phyloP scores from a whole-genome alignment of 2,113 vertebrate genomes.

The Brachypteracias leptosomus region DNA sequence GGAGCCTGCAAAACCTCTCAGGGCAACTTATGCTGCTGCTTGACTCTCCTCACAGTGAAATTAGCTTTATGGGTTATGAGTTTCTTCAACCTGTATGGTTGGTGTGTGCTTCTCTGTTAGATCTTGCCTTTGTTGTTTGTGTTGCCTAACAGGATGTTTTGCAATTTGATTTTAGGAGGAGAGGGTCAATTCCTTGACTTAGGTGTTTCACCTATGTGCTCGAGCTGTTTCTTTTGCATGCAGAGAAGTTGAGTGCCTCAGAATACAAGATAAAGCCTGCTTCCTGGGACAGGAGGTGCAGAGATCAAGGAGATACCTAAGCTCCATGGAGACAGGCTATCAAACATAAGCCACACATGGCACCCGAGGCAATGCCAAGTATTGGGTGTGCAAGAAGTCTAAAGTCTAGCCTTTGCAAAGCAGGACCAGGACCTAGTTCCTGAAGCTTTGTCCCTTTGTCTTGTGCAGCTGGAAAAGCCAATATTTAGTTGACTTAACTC shows the following conservation, averaged over 20 bases:
- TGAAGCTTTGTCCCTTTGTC: neutral
- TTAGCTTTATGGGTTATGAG: neutral
- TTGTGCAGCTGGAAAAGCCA: neutral
- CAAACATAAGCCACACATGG: neutral
- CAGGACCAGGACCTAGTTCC: neutral
- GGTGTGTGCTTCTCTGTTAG: neutral
- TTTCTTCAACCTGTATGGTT: neutral
- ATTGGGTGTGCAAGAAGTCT: neutral
- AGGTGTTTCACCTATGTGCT: neutral
- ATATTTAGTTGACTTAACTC: neutral
- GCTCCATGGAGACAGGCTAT: neutral
- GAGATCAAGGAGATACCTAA: neutral
- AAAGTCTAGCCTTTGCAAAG: neutral
- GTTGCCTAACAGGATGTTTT: neutral
- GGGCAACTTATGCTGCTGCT: neutral
- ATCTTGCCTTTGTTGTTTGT: neutral
- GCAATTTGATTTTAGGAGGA: neutral
- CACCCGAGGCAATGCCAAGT: neutral
- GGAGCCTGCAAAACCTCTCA: neutral
- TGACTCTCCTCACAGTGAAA: neutral
- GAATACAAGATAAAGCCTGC: neutral
- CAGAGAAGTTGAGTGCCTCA: neutral
- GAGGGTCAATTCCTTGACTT: neutral
- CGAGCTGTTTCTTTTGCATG: neutral
- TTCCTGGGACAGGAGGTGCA: neutral